A percentile compares a stretch with the other conserved stretches of the same genome.
Conservation (phyloP, 1,140 invertebrate genomes). For the Nasonia longicornis region DNA sequence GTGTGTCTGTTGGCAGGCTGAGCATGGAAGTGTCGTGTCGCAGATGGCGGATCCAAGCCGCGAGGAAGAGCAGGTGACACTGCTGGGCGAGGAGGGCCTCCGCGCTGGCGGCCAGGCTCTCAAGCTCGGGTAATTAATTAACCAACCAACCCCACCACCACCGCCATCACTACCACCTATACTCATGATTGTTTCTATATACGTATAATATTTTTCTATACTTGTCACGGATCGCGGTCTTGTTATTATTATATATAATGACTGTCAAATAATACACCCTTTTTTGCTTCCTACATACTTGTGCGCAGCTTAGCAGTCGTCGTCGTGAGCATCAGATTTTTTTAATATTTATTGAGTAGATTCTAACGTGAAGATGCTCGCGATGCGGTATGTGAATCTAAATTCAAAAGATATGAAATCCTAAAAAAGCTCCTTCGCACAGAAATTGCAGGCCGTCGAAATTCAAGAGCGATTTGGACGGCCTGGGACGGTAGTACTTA, state of each 20-base stretch:
- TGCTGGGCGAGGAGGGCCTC: constrained; percentile 93
- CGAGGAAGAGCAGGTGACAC: constrained; percentile 93
- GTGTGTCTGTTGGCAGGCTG: constrained; percentile 75
- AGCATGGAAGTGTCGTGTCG: constrained; percentile 73
- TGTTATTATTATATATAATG: too few species aligned
- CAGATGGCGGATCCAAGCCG: constrained; percentile 93
- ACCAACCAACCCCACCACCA: constrained; percentile 10
- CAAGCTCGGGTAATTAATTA: constrained; percentile 87
- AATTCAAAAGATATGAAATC: too few species aligned
- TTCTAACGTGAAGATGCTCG: background rate
- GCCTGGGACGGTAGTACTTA: background rate
- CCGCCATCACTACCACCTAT: background rate
- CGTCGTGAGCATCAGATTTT: background rate
- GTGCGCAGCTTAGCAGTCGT: too few species aligned
- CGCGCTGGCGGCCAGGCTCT: constrained; percentile 92
- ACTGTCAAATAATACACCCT: too few species aligned
- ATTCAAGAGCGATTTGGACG: background rate
- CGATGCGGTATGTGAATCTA: background rate
- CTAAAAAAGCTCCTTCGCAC: background rate
- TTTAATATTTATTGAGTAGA: too few species aligned
- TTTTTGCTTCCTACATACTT: too few species aligned
- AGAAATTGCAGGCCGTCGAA: background rate
- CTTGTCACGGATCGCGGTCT: background rate
- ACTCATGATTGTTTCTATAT: background rate
- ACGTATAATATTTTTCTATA: too few species aligned